These are phyloP conservation scores for Neocloeon triangulifer DNA, from an alignment of 1,140 invertebrate genomes.

Conservation along the genomic window DNA sequence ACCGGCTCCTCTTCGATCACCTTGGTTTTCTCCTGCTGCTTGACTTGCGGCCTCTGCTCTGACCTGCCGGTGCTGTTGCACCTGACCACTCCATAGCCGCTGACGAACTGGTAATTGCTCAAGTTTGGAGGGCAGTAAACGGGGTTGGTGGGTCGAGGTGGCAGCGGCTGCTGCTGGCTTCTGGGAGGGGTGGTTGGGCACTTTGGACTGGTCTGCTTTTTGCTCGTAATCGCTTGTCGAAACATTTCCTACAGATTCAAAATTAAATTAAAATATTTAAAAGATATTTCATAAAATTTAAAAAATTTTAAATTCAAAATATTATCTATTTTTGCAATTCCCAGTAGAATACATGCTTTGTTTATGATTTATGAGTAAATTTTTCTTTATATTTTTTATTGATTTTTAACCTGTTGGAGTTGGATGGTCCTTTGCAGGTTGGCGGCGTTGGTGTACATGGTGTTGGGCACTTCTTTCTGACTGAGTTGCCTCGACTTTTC, in stretches of 20 bases:
- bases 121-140: conserved; percentile 28
- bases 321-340: too few relatives aligned
- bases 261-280: too few relatives aligned
- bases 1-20: conserved; percentile 18
- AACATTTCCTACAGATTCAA: too few relatives aligned
- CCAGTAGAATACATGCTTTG: too few relatives aligned
- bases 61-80: conserved; percentile 13
- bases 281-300: too few relatives aligned
- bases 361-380: too few relatives aligned
- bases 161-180: conserved; percentile 11
- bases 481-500: conserved; percentile 11
- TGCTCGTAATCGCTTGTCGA: conserved; percentile 29
- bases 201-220: too few relatives aligned
- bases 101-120: conserved; percentile 33
- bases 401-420: conserved; percentile 45
- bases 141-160: conserved; percentile 15
- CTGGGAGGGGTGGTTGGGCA: conserved; percentile 15
- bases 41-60: conserved; percentile 16
- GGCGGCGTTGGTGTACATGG: conserved; percentile 49
- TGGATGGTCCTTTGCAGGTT: conserved; percentile 49
- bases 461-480: conserved; percentile 17
- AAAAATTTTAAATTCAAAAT: too few relatives aligned
- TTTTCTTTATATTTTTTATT: too few relatives aligned
- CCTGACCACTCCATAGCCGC: conserved; percentile 25
- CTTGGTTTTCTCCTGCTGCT: conserved; percentile 4